Base-by-base conservation (phyloP, 2,888 invertebrate genomes). In the Heliconius aoede region DNA sequence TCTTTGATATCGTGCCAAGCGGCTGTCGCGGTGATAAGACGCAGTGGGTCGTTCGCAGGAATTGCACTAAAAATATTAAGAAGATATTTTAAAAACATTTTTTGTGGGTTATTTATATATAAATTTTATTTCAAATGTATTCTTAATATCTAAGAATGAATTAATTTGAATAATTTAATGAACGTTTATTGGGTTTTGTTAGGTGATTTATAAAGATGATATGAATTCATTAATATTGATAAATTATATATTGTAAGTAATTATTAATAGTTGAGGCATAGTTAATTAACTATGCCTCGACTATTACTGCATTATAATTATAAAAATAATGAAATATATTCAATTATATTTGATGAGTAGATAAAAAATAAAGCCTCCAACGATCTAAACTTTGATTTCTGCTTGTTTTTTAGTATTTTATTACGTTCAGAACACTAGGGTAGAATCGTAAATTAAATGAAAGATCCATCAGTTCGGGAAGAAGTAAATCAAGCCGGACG, bases 381-480 rank as follows among this genome's bases (percentile, higher is more conserved):
- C 30, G 24, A 69, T 69, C 71, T 64, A 74, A 74, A 68, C 87
- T 89, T n/a, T n/a, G 84, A 92, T 90, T 91, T 93, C 92, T 91
- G 91, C 92, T 93, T 88, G 91, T 92, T 93, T 92, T 92, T 86
- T 91, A 86, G 86, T 82, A 84, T 91, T 94, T 93, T 93, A 94
- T 92, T 91, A 89, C 89, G 85, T 88, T 89, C 86, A 86, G 89
- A 92, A 90, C 88, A 90, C 88, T 91, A 87, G 91, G 92, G 92
- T 91, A 82, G 87, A 88, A 90, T 90, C 92, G 92, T 94, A 94
- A 94, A 94, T 94, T 92, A 92, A 93, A 93, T 89, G 87, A 90
- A 92, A 93, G 91, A 93, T 93, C 93, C 93, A 91, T 94, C 93
- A 93, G 91, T 93, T 93, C 90, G 93, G 94, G 93, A 94, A 93